Conservation (phyloP, 2,888 invertebrate genomes). For the Anoplius nigerrimus region DNA sequence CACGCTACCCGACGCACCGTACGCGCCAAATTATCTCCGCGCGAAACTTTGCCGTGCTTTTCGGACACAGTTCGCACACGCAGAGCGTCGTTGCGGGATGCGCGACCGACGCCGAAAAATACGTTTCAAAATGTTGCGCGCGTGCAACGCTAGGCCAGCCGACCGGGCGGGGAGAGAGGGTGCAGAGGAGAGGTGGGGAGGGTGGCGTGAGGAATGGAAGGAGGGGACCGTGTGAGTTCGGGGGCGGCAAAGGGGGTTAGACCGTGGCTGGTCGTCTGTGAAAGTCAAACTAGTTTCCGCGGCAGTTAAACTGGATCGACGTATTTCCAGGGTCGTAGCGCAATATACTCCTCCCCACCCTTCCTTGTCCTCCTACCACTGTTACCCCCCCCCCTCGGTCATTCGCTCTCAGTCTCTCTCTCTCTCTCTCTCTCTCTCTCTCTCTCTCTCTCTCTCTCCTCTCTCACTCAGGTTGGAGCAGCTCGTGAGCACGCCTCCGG, state of each 20-base stretch:
- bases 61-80: slow-evolving; percentile 4
- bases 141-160: neutral
- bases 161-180: neutral
- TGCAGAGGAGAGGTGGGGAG: neutral
- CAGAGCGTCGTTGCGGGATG: neutral
- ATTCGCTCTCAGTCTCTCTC: too few species aligned
- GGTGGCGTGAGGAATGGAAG: neutral
- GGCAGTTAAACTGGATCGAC: slow-evolving; percentile 28
- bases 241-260: slow-evolving; percentile 16
- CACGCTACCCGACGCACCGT: neutral
- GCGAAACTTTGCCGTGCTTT: slow-evolving; percentile 22
- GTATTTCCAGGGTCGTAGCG: slow-evolving; percentile 8
- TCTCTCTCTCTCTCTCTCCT: too few species aligned
- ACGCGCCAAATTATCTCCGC: slow-evolving; percentile 30
- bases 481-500: too few species aligned
- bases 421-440: too few species aligned
- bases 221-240: neutral
- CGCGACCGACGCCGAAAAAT: too few species aligned
- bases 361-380: too few species aligned
- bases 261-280: slow-evolving; percentile 20
- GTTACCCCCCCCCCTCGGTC: too few species aligned
- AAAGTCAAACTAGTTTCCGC: slow-evolving; percentile 45
- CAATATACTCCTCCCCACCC: neutral
- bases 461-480: too few species aligned
- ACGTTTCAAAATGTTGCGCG: too few species aligned